Conservation (phyloP, 37 sponge, comb jelly and placozoan species). For the Diacarnus erythraeanus region DNA sequence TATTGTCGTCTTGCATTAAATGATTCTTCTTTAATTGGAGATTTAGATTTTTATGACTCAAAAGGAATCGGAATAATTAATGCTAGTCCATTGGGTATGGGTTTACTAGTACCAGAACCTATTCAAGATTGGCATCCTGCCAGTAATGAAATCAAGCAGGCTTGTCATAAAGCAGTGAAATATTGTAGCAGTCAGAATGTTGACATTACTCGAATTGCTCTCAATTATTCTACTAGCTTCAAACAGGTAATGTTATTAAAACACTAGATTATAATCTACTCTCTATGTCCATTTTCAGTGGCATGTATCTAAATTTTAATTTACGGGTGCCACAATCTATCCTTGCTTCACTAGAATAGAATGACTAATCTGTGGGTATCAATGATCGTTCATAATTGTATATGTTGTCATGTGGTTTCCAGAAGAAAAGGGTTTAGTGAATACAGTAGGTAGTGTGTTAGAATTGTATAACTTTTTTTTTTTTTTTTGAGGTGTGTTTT, state of each 20-base stretch:
- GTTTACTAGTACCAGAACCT: slow-evolving; percentile 64
- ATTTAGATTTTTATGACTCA: slow-evolving; percentile 67
- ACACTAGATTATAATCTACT: too few species aligned
- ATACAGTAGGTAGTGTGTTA: too few species aligned
- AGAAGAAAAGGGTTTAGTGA: too few species aligned
- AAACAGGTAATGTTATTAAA: slow-evolving; percentile 43
- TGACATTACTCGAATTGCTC: slow-evolving; percentile 73
- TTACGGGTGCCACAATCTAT: too few species aligned
- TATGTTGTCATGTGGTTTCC: too few species aligned
- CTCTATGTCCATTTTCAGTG: too few species aligned
- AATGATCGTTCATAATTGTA: too few species aligned
- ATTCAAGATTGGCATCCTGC: slow-evolving; percentile 86
- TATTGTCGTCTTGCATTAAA: slow-evolving; percentile 83
- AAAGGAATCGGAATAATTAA: slow-evolving; percentile 83
- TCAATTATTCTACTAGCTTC: slow-evolving; percentile 49
- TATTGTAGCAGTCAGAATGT: slow-evolving; percentile 68
- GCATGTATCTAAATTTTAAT: too few species aligned
- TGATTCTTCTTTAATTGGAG: slow-evolving; percentile 67
- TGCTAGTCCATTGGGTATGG: slow-evolving; percentile 91
- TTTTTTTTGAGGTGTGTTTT: too few species aligned
- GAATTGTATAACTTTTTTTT: too few species aligned
- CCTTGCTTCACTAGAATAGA: neutral
- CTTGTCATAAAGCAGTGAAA: slow-evolving; percentile 65
- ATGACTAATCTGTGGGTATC: too few species aligned
- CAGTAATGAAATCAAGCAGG: slow-evolving; percentile 56